Percentiles rank a stretch among this genome's conserved stretches.
These are phyloP conservation scores for Rhamphomyia laevipes DNA, from an alignment of 2,888 invertebrate species.

Conservation along the genomic window DNA sequence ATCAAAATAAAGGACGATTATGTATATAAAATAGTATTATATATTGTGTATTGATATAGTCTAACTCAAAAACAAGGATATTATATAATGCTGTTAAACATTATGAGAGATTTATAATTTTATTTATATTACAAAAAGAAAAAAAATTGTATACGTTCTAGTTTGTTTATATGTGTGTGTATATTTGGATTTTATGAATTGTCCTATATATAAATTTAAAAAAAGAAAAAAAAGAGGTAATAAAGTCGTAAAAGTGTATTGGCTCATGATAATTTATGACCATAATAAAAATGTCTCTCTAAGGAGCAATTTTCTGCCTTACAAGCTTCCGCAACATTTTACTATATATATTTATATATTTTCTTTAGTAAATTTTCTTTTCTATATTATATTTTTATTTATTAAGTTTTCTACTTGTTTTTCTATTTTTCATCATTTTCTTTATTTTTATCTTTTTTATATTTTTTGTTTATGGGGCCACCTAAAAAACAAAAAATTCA, in stretches of 20 bases:
- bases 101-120: no score
- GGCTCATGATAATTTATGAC: constrained; percentile 19
- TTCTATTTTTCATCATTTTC: no score
- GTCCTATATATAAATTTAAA: constrained; percentile 7
- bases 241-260: constrained; percentile 17
- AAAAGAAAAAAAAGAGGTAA: constrained; percentile 9
- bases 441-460: no score
- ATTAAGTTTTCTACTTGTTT: neutral
- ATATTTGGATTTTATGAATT: constrained; percentile 1
- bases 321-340: constrained; percentile 11
- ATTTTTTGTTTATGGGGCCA: no score
- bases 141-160: neutral
- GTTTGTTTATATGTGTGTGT: constrained; percentile 2
- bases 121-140: no score
- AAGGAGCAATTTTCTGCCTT: constrained; percentile 16
- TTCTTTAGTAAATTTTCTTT: neutral
- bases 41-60: no score
- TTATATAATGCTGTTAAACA: no score
- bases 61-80: no score
- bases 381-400: neutral
- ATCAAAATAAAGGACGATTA: no score
- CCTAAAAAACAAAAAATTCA: no score
- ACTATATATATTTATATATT: neutral
- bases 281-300: constrained; percentile 17
- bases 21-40: no score